Conservation (phyloP, 2,888 invertebrate species). For the Protodeltote pygarga region DNA sequence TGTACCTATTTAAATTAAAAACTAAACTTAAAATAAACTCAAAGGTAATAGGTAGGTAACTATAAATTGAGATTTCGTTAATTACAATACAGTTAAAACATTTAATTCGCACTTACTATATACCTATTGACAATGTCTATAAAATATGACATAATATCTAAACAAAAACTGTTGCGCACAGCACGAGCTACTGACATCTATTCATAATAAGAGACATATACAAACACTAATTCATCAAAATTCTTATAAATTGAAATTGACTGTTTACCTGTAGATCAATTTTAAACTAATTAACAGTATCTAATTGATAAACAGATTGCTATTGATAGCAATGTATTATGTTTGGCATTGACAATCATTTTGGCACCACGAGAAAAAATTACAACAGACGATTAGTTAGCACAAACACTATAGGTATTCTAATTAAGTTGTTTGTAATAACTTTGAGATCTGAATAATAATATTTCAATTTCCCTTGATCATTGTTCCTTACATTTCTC, state of each 20-base stretch:
- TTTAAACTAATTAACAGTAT: slow-evolving; percentile 29
- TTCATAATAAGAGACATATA: slow-evolving; percentile 10
- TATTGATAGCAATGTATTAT: slow-evolving; percentile 15
- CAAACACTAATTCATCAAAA: slow-evolving; percentile 32
- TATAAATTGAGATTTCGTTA: slow-evolving; percentile 54
- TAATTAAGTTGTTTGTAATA: slow-evolving; percentile 20
- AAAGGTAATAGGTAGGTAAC: slow-evolving; percentile 53
- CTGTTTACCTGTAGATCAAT: slow-evolving; percentile 48
- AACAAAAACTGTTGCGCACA: slow-evolving; percentile 21
- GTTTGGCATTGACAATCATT: slow-evolving; percentile 35
- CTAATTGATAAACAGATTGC: slow-evolving; percentile 10
- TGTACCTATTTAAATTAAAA: slow-evolving; percentile 47
- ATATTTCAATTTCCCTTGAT: slow-evolving; percentile 23
- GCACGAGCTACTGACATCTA: slow-evolving; percentile 11
- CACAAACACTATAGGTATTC: slow-evolving; percentile 17
- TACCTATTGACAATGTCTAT: slow-evolving; percentile 3
- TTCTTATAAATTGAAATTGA: slow-evolving; percentile 48
- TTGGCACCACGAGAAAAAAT: slow-evolving; percentile 55
- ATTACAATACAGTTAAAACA: slow-evolving; percentile 25
- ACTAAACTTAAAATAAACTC: slow-evolving; percentile 51
- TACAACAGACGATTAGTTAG: slow-evolving; percentile 32
- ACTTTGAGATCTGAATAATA: slow-evolving; percentile 39
- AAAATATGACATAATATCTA: slow-evolving; percentile 11
- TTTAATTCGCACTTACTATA: slow-evolving; percentile 20
- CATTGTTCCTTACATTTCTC: slow-evolving; percentile 1